These are phyloP conservation scores for Athalia cordata DNA, from an alignment of 2,888 invertebrate species.

Conservation along the genomic window DNA sequence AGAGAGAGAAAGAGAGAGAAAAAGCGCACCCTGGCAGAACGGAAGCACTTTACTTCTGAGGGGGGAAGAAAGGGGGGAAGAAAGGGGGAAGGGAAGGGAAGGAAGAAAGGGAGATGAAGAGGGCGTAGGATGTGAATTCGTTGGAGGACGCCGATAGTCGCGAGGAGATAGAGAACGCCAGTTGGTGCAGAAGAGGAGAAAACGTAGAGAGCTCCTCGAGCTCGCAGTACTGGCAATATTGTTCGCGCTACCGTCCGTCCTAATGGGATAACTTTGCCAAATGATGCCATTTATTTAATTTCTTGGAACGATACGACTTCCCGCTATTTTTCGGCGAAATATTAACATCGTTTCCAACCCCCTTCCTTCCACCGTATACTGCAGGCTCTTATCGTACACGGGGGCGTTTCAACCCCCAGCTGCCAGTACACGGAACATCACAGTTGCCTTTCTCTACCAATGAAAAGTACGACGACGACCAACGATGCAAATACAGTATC, in stretches of 20 bases:
- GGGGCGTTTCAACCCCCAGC: too few species aligned
- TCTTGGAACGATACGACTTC: constrained; percentile 63
- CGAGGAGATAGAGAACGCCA: constrained; percentile 54
- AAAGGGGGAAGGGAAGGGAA: neutral
- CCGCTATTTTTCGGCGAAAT: constrained; percentile 61
- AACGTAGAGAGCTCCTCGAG: constrained; percentile 19
- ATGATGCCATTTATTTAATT: constrained; percentile 70
- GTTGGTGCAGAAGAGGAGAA: constrained; percentile 52
- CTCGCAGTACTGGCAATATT: constrained; percentile 62
- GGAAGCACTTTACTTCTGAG: constrained; percentile 55
- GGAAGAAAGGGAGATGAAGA: too few species aligned
- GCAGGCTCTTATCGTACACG: constrained; percentile 23
- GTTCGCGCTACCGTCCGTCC: constrained; percentile 49
- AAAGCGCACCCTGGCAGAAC: constrained; percentile 13
- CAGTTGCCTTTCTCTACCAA: too few species aligned
- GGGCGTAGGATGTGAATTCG: neutral
- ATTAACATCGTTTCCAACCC: constrained; percentile 57
- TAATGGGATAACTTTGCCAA: constrained; percentile 69
- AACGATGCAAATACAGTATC: too few species aligned
- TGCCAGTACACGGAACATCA: too few species aligned
- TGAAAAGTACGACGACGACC: too few species aligned
- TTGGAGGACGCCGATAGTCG: neutral
- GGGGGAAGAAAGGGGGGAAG: neutral
- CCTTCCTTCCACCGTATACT: neutral
- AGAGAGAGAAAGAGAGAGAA: constrained; percentile 19